A percentile compares a stretch with the other conserved stretches of the same genome.
These are phyloP conservation scores for Alfaro cultratus DNA, from an alignment of 2,797 vertebrate species.

Conservation along the genomic window DNA sequence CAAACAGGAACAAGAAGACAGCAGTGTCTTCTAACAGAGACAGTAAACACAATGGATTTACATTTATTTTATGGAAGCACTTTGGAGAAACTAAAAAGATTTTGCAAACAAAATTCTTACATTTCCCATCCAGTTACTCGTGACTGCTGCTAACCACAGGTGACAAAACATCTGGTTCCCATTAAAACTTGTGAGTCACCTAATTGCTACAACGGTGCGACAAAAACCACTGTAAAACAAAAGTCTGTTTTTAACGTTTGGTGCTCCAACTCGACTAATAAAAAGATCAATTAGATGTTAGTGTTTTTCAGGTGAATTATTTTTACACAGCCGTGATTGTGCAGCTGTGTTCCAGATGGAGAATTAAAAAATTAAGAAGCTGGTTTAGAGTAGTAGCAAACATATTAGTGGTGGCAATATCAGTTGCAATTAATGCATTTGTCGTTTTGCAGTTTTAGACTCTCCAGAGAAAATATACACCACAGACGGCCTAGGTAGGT, in stretches of 20 bases:
- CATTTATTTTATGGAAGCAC: constrained; percentile 22
- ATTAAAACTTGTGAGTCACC: constrained; percentile 17
- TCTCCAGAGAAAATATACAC: neutral
- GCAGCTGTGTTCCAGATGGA: neutral
- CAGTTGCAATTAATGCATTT: neutral
- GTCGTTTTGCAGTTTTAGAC: neutral
- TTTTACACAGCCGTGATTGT: neutral
- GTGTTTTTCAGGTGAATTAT: constrained; percentile 32
- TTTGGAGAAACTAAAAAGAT: constrained; percentile 10
- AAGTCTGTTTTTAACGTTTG: constrained; percentile 28
- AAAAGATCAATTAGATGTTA: constrained; percentile 6
- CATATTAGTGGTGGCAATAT: neutral
- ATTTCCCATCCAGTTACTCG: constrained; percentile 23
- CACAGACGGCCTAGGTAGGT: neutral
- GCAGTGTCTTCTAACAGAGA: constrained; percentile 28
- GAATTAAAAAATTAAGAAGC: neutral
- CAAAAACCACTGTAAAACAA: constrained; percentile 47
- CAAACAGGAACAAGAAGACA: constrained; percentile 18
- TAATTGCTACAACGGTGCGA: constrained; percentile 12
- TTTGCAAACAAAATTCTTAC: constrained; percentile 1
- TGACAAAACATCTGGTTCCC: constrained; percentile 12
- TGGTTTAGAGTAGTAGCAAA: neutral
- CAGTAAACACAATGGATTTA: constrained; percentile 14
- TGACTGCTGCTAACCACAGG: constrained; percentile 8
- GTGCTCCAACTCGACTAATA: constrained; percentile 8